Evolutionary conservation across 2,888 invertebrate genomes (phyloP), one percentile per base, ranked within the genome.

Genomic region (Lasioglossum lativentre): DNA sequence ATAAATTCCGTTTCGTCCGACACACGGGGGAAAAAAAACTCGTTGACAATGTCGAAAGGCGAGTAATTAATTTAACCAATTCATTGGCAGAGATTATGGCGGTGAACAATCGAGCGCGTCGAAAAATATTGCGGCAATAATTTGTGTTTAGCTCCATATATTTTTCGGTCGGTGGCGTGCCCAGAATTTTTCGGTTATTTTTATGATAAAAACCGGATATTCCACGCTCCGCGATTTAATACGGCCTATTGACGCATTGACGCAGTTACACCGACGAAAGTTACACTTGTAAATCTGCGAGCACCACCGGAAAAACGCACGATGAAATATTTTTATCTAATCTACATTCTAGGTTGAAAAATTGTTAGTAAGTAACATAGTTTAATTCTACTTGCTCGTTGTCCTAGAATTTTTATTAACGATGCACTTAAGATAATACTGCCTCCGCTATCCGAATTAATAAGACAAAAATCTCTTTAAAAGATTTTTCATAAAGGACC

Each of bases 61-160:
- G 59, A 82, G 76, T 80, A 78, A 84, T 85, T 84, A 86, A 84
- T 86, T 85, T 52, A 75, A 75, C 27, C 75, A 84, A 84, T 72
- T 47, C 77, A 75, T 80, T 78, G 85, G 74, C 14, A 72, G 56
- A 80, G 71, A 77, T 84, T 80, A 80, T 80, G 77, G 52, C 40
- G 40, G 80, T 23, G 52, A 71, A 73, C 70, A 70, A 78, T 80
- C 78, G 71, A 75, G 38, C 66, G 56, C 27, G 19, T 42, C 38
- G n/a, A 75, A 45, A 86, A 84, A 86, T 84, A 86, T 78, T 56
- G 84, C 74, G 30, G 77, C 75, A 84, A 86, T 86, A 86, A 86
- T 86, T 86, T 71, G 42, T 74, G 77, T 84, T 80, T 77, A 86
- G 63, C 76, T 40, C 52, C 77, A 80, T 77, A 84, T 78, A 78